Percentiles rank a stretch among this genome's conserved stretches.
These are phyloP conservation scores for Sakesphorus luctuosus DNA, from an alignment of 2,113 vertebrate species.

Conservation along the genomic window DNA sequence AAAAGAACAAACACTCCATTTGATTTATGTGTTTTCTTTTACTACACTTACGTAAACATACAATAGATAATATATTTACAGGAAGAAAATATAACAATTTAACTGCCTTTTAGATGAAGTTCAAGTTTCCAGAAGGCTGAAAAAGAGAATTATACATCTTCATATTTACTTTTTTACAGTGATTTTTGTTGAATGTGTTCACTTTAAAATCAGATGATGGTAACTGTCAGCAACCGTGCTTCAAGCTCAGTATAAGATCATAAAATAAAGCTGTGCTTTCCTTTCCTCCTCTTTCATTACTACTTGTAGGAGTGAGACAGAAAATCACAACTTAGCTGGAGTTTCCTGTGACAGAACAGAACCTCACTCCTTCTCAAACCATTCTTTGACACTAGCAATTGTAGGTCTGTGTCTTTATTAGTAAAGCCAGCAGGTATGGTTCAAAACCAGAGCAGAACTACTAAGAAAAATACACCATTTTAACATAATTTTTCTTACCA, in stretches of 20 bases:
- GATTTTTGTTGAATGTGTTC: not conserved
- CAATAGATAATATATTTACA: not conserved
- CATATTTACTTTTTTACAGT: not conserved
- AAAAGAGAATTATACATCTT: not conserved
- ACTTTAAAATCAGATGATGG: slow-evolving; percentile 10
- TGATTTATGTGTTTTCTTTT: not conserved
- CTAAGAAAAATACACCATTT: not conserved
- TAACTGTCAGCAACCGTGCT: not conserved
- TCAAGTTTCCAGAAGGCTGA: not conserved
- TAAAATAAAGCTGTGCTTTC: slow-evolving; percentile 2
- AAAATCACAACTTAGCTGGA: not conserved
- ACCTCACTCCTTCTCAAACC: not conserved
- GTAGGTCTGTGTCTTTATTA: not conserved
- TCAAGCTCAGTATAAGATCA: not conserved
- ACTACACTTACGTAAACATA: not conserved
- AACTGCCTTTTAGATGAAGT: not conserved
- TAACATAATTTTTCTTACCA: not conserved
- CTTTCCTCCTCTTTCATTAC: slow-evolving; percentile 18
- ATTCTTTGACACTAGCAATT: not conserved
- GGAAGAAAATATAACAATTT: not conserved
- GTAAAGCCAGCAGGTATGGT: not conserved
- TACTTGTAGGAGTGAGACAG: not conserved
- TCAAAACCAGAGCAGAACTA: not conserved
- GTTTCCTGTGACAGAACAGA: not conserved
- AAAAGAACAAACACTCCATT: not conserved